Percentiles rank a stretch among this genome's conserved stretches.
phyloP scores from a whole-genome alignment of 2,113 vertebrate species.

The Falcunculus frontatus region DNA sequence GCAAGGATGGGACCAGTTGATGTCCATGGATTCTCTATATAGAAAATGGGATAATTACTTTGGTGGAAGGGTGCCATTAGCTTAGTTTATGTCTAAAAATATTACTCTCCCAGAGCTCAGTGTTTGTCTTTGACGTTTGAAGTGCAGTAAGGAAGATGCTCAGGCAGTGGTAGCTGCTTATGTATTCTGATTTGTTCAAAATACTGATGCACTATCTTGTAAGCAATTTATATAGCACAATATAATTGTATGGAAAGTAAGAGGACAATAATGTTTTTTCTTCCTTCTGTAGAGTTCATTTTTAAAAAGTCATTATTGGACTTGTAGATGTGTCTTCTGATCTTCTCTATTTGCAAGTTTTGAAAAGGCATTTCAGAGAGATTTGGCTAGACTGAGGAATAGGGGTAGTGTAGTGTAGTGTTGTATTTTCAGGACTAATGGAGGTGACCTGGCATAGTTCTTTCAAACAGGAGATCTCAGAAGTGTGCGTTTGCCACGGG shows the following conservation, averaged over 20 bases:
- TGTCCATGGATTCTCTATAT: not conserved
- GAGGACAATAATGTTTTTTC: not conserved
- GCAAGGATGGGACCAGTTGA: not conserved
- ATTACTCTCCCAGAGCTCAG: not conserved
- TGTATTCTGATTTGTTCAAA: not conserved
- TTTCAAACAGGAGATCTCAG: not conserved
- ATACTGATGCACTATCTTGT: not conserved
- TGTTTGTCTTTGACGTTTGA: not conserved
- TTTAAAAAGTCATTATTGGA: not conserved
- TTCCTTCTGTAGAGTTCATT: not conserved
- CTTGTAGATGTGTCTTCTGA: not conserved
- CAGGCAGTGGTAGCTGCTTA: not conserved
- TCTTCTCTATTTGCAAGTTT: not conserved
- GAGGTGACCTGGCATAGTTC: not conserved
- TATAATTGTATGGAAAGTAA: not conserved
- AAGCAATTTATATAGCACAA: not conserved
- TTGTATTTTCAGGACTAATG: not conserved
- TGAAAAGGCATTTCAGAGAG: not conserved
- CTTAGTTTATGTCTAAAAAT: not conserved
- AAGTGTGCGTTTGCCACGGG: not conserved
- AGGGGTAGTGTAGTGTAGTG: not conserved
- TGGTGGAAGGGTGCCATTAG: not conserved
- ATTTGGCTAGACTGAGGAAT: not conserved
- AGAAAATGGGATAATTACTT: not conserved
- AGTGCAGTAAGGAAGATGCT: not conserved